These are phyloP conservation scores for Mus caroli DNA, from an alignment of 2,797 vertebrate species.

Conservation along the genomic window DNA sequence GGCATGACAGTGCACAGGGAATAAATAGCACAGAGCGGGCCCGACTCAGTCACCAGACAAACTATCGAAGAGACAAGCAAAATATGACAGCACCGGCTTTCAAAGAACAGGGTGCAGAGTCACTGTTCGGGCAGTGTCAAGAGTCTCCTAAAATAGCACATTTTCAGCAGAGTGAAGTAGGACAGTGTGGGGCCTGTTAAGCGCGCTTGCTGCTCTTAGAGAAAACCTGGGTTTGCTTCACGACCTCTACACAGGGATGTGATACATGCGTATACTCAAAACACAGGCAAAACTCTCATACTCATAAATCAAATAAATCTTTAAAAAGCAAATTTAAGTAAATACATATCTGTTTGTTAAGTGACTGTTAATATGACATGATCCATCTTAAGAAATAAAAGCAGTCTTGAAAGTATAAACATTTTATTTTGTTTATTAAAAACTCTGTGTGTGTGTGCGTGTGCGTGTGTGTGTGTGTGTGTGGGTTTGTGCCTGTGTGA, in stretches of 20 bases:
- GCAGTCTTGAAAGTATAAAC: neutral
- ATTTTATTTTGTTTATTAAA: neutral
- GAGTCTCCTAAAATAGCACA: neutral
- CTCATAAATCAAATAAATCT: neutral
- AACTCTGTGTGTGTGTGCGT: neutral
- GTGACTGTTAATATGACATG: neutral
- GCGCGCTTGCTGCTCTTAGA: neutral
- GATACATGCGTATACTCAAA: neutral
- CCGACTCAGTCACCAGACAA: neutral
- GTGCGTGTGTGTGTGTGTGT: neutral
- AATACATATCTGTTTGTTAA: neutral
- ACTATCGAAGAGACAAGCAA: neutral
- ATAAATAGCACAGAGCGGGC: neutral
- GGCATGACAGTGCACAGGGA: neutral
- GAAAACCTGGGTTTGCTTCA: neutral
- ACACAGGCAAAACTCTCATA: neutral
- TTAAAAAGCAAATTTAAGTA: neutral
- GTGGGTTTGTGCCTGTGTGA: neutral
- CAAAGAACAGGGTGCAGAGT: too few relatives aligned
- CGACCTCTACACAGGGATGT: too few relatives aligned
- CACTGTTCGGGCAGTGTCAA: neutral
- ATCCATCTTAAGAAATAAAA: slow-evolving; percentile 1
- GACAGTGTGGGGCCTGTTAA: neutral
- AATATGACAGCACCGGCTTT: neutral
- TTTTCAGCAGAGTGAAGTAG: slow-evolving; percentile 8